Evolutionary conservation across 2,888 invertebrate species (phyloP).

Genomic region (Pherbina coryleti): DNA sequence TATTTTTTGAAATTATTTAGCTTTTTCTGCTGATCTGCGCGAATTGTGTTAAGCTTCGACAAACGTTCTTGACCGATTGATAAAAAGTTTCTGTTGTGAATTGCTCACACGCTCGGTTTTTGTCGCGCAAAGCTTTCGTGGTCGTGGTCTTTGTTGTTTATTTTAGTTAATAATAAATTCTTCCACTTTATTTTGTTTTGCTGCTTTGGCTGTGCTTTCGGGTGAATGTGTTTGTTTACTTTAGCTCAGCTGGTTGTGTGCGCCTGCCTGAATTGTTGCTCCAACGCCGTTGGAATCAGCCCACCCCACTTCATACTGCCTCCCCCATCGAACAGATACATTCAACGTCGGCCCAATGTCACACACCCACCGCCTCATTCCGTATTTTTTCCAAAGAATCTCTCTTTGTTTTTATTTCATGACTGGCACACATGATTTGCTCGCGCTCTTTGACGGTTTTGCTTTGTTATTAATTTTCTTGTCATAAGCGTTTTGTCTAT

Average conservation of each 20-base stretch:
- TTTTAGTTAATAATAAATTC: constrained; percentile 46
- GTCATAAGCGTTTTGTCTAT: constrained; percentile 5
- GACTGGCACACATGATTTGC: constrained; percentile 9
- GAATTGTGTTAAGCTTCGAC: constrained; percentile 55
- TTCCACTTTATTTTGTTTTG: constrained; percentile 43
- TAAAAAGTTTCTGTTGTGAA: constrained; percentile 59
- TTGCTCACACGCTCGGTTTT: constrained; percentile 31
- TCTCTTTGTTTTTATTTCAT: neutral
- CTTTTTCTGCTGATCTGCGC: constrained; percentile 15
- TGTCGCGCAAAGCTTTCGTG: constrained; percentile 19
- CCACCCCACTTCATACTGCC: neutral
- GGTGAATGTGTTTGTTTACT: constrained; percentile 44
- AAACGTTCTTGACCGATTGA: constrained; percentile 70
- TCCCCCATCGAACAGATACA: neutral
- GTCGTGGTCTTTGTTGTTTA: constrained; percentile 19
- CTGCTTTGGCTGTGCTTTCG: constrained; percentile 37
- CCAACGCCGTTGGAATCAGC: neutral
- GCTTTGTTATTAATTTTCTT: constrained; percentile 47
- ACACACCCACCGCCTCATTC: constrained; percentile 10
- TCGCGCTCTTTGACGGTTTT: constrained; percentile 43
- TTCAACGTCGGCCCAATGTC: neutral
- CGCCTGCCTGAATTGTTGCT: constrained; percentile 34
- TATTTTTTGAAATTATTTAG: constrained; percentile 12
- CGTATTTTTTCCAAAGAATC: neutral
- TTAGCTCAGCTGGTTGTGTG: constrained; percentile 40